Base-by-base conservation (phyloP, 2,113 vertebrate species). In the Dasyprocta punctata region DNA sequence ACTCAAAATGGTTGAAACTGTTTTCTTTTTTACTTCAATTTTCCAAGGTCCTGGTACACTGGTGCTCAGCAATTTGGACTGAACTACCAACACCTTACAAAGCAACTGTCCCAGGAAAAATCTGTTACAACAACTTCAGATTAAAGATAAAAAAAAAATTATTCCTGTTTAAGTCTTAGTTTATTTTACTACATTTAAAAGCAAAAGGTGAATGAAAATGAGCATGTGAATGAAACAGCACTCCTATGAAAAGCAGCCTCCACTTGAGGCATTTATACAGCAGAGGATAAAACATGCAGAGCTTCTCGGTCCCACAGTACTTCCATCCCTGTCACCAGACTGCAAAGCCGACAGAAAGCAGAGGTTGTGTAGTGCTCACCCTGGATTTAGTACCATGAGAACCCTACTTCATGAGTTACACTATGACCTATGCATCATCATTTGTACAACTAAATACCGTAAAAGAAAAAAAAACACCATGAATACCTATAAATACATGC, bases 161-260 rank as follows among this genome's bases (percentile, higher is more conserved):
- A 36, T 75, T 83, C 22, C 20, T 41, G 41, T 38, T 75, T 67
- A 81, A 41, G 9, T 87, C 4, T 88, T n/a, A 44, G 44, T 47
- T 94, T 63, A 82, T 86, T 90, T 83, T 60, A 84, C 56, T 63
- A 58, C 41, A 90, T 47, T 82, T 61, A 61, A 92, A 84, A 94
- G 33, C 36, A 75, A 38, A 75, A 10, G 22, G 0, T 44, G 60
- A 38, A 36, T 80, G 78, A 61, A 86, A 81, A 85, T 38, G 7
- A 86, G n/a, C 20, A n/a, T 11, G 28, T 22, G 12, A 90, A 67
- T 36, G 67, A 67, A 81, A 44, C 58, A 44, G 28, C 41, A 83
- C 26, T 49, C 20, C 22, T 36, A 24, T 2, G 13, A 3, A 33
- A 36, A 28, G 85, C 38, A 36, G 38, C 5, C 63, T 41, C 7